Evolutionary conservation across 2,888 invertebrate genomes (phyloP), one percentile per base, ranked within the genome.

Genomic region (Heliconius ethilla): DNA sequence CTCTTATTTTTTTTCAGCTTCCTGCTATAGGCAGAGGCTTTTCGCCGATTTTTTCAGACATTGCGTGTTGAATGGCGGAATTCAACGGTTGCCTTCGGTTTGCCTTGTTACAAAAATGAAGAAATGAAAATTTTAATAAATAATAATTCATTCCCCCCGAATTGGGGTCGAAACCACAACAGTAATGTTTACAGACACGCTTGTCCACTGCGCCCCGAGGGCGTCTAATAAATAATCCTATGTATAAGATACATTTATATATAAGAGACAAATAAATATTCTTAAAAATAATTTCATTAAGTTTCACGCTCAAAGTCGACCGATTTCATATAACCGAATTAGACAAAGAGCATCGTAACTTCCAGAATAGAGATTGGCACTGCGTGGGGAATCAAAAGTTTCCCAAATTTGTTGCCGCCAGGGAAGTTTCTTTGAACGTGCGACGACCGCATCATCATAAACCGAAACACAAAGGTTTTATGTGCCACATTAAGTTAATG

Each of bases 401-500:
- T 79, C 75, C 78, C 77, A 78, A 78, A 80, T 83, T 83, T 83
- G 81, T 83, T 83, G 75, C 74, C 77, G 25, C 77, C 69, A 70
- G 77, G 78, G 66, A 82, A 84, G 79, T 83, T 83, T 81, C 79
- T 82, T 78, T 75, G 80, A 79, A 85, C 77, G 77, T 79, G 83
- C 81, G 85, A 85, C 85, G 86, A 86, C 87, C 87, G 86, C 85
- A 85, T 87, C 85, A 89, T 89, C 90, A 90, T 92, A 91, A 92
- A 91, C 85, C 86, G 88, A 89, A 87, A 87, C 88, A 92, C 91
- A 92, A 92, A 91, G 91, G 90, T 91, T 92, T 92, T 92, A 92
- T 91, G 88, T 87, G 86, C 84, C 84, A 87, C 90, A 92, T 92
- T 92, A 92, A 89, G 85, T 88, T 91, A 91, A 93, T 91, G 90